Base-by-base conservation (phyloP, 2,797 vertebrate genomes). In the Gymnothorax reevesii region DNA sequence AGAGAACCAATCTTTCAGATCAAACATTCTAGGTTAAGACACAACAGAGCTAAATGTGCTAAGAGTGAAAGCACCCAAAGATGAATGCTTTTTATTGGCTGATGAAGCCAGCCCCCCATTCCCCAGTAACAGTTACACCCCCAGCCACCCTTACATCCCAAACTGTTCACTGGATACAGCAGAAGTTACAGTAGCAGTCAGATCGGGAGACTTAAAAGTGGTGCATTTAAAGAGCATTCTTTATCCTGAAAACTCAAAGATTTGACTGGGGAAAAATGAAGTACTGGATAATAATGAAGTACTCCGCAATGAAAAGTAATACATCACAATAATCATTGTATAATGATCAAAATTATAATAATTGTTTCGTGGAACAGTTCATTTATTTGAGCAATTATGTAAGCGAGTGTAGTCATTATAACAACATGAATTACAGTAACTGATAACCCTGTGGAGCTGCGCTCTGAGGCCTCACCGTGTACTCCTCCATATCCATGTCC, bases 401-500 rank as follows among this genome's bases (percentile, higher is more conserved):
- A n/a, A 25, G 64, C 4, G 9, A n/a, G 25, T 25, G n/a, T 69
- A 69, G 64, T 25, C 64, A 69, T 69, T 25, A 69, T 69, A 25
- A 25, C 64, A 2, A 69, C n/a, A 69, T 69, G 22, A 69, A 69
- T n/a, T 69, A 69, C 4, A 42, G 33, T 42, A 22, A 22, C 15
- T 64, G 22, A 64, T 64, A 64, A 64, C 25, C n/a, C 0, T 9
- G 71, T 9, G 6, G 27, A 75, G 33, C 75, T 54, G 42, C 71
- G 42, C 27, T 73, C 27, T 42, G 33, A 15, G 62, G 5, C 62
- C 62, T 88, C 91, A 99, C 99, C 97, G 97, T 89, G 89, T 99
- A 99, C 88, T 99, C 97, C 54, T 98, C 98, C 98, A 99, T 99
- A 85, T 99, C 96, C 93, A 99, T 97, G 33, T 99, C 98, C 0